Conservation (phyloP, 1,140 invertebrate species). For the Muscidifurax raptorellus region DNA sequence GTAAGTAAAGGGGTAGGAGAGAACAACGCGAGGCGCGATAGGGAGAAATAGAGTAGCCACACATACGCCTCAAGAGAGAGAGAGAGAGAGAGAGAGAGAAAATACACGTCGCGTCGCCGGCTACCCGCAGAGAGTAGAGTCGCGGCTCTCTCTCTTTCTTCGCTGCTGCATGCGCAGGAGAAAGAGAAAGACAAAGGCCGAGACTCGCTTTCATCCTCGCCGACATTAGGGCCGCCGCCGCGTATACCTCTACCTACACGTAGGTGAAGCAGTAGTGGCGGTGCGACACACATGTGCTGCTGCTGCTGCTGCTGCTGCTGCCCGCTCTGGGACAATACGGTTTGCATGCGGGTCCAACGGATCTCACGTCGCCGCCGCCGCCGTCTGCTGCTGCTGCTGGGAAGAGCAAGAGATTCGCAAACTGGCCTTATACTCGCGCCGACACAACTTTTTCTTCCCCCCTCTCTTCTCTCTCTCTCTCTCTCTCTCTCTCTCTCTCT, state of each 20-base stretch:
- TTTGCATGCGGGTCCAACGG: conserved; percentile 71
- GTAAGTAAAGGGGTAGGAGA: conserved; percentile 42
- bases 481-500: conserved; percentile 33
- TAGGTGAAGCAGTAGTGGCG: not conserved
- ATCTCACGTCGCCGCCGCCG: conserved; percentile 65
- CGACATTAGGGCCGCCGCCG: conserved; percentile 59
- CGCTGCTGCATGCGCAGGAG: conserved; percentile 22
- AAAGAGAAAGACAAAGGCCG: conserved; percentile 63
- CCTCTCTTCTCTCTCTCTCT: conserved; percentile 43
- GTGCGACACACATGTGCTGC: conserved; percentile 24
- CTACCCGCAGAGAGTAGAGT: conserved; percentile 64
- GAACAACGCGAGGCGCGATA: not conserved
- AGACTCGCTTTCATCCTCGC: conserved; percentile 68
- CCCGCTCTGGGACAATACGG: conserved; percentile 64
- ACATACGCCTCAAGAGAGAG: conserved; percentile 28
- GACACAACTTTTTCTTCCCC: conserved; percentile 49
- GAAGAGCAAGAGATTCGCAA: conserved; percentile 38
- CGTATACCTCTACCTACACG: conserved; percentile 33
- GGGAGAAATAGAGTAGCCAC: conserved; percentile 60
- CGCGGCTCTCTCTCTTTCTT: conserved; percentile 53
- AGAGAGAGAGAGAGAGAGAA: conserved; percentile 14
- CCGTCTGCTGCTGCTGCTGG: conserved; percentile 48
- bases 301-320: not conserved
- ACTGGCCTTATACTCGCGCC: conserved; percentile 42
- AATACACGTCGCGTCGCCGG: conserved; percentile 38